phyloP scores from a whole-genome alignment of 2,888 invertebrate species.

The Trachelus iudaicus region DNA sequence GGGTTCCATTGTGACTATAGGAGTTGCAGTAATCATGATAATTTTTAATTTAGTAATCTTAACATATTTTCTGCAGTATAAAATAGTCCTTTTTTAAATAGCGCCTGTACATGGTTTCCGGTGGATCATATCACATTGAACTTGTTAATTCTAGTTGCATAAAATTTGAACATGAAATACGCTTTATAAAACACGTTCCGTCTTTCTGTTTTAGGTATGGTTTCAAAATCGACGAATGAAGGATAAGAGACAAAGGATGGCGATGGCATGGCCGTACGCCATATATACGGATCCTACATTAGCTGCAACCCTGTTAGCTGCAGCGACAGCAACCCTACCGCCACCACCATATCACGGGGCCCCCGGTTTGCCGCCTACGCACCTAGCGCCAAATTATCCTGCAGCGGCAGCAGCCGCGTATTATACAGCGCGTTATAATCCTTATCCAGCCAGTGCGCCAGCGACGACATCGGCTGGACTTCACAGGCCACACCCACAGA shows the following conservation, averaged over 20 bases:
- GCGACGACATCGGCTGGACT: slow-evolving; percentile 65
- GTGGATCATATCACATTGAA: background rate
- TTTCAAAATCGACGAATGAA: slow-evolving; percentile 98
- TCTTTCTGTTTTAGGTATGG: slow-evolving; percentile 81
- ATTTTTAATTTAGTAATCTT: background rate
- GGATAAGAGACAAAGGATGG: slow-evolving; percentile 95
- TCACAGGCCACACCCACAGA: slow-evolving; percentile 68
- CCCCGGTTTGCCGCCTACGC: slow-evolving; percentile 68
- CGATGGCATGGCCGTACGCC: slow-evolving; percentile 95
- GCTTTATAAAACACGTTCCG: background rate
- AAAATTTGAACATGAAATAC: background rate
- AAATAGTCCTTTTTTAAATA: background rate
- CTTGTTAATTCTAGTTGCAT: background rate
- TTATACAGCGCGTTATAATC: slow-evolving; percentile 70
- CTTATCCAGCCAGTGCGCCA: slow-evolving; percentile 71
- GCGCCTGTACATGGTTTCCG: no score
- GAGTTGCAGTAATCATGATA: background rate
- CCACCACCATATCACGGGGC: slow-evolving; percentile 47
- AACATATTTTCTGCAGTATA: no score
- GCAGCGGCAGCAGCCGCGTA: slow-evolving; percentile 70
- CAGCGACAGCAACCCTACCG: slow-evolving; percentile 76
- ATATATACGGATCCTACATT: slow-evolving; percentile 95
- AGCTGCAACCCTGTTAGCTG: slow-evolving; percentile 91
- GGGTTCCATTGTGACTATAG: background rate
- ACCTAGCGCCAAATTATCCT: slow-evolving; percentile 65